A percentile compares a stretch with the other conserved stretches of the same genome.
These are phyloP conservation scores for Coturnix japonica DNA, from an alignment of 2,113 vertebrate species.

Conservation along the genomic window DNA sequence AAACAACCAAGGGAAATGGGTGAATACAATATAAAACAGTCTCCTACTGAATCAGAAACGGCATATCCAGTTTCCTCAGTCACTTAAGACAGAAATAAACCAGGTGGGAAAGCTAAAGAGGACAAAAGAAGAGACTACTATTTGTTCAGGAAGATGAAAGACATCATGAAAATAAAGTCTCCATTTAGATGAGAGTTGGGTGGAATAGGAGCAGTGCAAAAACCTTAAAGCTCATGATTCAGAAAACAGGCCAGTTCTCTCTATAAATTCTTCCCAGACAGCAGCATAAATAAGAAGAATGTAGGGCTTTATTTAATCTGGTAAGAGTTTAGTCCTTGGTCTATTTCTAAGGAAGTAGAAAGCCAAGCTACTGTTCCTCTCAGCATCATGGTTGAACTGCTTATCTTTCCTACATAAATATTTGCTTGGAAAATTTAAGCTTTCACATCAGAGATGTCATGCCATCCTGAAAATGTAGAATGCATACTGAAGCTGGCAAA, in stretches of 20 bases:
- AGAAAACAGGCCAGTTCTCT: conserved; percentile 27
- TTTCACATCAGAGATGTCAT: background rate
- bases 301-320: background rate
- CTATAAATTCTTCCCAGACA: conserved; percentile 47
- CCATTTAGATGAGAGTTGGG: background rate
- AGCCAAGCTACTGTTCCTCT: background rate
- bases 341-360: conserved; percentile 33
- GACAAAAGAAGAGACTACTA: conserved; percentile 31
- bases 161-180: conserved; percentile 25
- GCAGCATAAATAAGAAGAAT: conserved; percentile 32
- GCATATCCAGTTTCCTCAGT: conserved; percentile 22
- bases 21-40: conserved; percentile 7
- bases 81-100: conserved; percentile 9
- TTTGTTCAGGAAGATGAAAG: conserved; percentile 63
- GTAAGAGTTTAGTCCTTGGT: background rate
- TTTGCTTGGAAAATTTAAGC: conserved; percentile 31
- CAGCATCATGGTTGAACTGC: background rate
- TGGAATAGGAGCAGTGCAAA: background rate
- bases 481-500: background rate
- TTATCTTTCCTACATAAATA: conserved; percentile 29
- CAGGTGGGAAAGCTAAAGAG: conserved; percentile 46
- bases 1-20: background rate
- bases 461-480: background rate
- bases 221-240: conserved; percentile 31
- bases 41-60: conserved; percentile 31